Base-by-base conservation (phyloP, 2,888 invertebrate genomes). In the Drosophila merina region DNA sequence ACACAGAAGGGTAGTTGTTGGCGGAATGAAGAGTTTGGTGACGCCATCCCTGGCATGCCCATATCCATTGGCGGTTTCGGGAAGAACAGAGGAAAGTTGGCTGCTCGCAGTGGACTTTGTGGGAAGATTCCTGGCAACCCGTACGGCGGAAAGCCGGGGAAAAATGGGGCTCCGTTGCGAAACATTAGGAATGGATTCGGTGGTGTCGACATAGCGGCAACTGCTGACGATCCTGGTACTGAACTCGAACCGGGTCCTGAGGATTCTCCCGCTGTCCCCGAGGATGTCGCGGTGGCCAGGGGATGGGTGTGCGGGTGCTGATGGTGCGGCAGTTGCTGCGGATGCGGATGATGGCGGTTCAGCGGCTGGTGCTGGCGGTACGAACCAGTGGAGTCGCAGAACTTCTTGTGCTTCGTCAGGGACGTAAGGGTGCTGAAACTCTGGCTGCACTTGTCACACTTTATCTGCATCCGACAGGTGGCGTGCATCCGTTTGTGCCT, bases 401-500 rank as follows among this genome's bases (percentile, higher is more conserved):
- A 98, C 78, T 98, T 94, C 92, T 98, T 98, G 92, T 99, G 99
- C 90, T 99, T 99, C 75, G 97, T 95, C 52, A 99, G 93, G 30
- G 98, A 97, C 2, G 98, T 97, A 66, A 96, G 95, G 0, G 98
- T 98, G 63, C 96, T 96, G 92, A 99, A 99, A 33, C 96, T 95
- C 90, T 98, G 97, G 28, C 96, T 96, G 90, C 99, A 99, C 94
- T 98, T 98, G 88, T 94, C 95, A 92, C 99, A 99, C 93, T 97
- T 98, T 89, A 97, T 97, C 90, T 96, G 96, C 92, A 96, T 96
- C 86, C 98, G 96, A 92, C 99, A 99, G 90, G 97, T 96, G 57
- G 96, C 95, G 93, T 99, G 99, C 98, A 99, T 99, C 63, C 99
- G 97, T 91, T 98, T 98, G 93, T 99, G 99, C n/a, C 99, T 96